Conservation (phyloP, 2,113 vertebrate species). For the Eretmochelys imbricata region DNA sequence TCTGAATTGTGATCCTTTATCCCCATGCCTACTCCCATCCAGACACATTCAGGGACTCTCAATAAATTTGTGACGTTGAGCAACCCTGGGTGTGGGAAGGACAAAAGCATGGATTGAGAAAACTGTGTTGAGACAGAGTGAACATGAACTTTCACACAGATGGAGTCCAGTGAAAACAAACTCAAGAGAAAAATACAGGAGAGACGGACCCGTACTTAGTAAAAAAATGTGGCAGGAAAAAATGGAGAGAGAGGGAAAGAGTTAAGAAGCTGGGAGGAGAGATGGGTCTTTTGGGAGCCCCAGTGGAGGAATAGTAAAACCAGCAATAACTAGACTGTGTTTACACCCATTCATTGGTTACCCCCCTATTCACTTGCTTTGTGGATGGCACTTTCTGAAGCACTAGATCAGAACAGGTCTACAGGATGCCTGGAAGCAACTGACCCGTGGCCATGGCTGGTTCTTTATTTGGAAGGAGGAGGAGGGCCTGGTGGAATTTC, state of each 20-base stretch:
- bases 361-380: background rate
- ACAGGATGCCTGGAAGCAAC: background rate
- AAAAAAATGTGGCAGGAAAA: constrained; percentile 36
- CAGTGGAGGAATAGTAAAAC: background rate
- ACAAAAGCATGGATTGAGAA: constrained; percentile 66
- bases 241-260: constrained; percentile 34
- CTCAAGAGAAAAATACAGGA: constrained; percentile 38
- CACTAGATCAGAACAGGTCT: background rate
- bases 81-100: constrained; percentile 50
- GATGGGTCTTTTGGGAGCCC: background rate
- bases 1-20: background rate
- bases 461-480: background rate
- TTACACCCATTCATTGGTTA: background rate
- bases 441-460: background rate
- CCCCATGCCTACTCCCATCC: background rate
- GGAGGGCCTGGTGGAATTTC: background rate
- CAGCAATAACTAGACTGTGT: background rate
- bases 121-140: constrained; percentile 86
- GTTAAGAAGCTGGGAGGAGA: constrained; percentile 10
- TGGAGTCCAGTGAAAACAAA: constrained; percentile 45
- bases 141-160: constrained; percentile 85
- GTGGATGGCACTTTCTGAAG: background rate
- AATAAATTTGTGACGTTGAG: constrained; percentile 58
- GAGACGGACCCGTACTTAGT: constrained; percentile 22
- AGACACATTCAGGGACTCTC: background rate